Percentiles rank a stretch among this genome's conserved stretches.
Conservation (phyloP, 1,140 invertebrate species). For the Palaemon carinicauda region DNA sequence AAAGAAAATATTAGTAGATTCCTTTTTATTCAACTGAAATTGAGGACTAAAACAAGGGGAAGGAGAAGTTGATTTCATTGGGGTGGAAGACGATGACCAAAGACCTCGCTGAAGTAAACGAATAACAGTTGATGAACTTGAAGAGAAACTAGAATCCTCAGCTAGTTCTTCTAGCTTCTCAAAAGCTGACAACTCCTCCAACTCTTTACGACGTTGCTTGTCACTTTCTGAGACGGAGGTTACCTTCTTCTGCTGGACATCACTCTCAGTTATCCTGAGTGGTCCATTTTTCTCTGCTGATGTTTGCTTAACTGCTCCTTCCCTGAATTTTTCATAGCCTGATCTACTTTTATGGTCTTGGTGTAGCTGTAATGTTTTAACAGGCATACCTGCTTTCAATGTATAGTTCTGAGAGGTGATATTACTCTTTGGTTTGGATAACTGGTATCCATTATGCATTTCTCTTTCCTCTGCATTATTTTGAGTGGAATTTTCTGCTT, state of each 20-base stretch:
- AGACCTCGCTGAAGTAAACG: conserved; percentile 66
- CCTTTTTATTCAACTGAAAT: background rate
- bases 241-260: background rate
- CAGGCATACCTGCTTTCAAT: background rate
- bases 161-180: conserved; percentile 77
- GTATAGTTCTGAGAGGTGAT: background rate
- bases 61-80: background rate
- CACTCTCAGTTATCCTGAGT: background rate
- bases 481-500: background rate
- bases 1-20: background rate
- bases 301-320: background rate
- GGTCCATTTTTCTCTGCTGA: background rate
- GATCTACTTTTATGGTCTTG: background rate
- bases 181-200: conserved; percentile 74
- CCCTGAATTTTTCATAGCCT: background rate
- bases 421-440: background rate
- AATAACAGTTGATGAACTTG: conserved; percentile 73
- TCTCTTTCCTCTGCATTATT: no score
- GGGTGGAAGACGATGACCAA: conserved; percentile 65
- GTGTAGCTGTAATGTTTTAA: background rate
- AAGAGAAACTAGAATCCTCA: conserved; percentile 75
- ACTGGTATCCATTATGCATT: no score
- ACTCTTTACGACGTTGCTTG: conserved; percentile 16
- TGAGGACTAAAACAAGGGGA: background rate
- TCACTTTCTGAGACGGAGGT: conserved; percentile 13